phyloP scores from a whole-genome alignment of 1,140 invertebrate genomes.

The Pseudomyrmex flavicornis region DNA sequence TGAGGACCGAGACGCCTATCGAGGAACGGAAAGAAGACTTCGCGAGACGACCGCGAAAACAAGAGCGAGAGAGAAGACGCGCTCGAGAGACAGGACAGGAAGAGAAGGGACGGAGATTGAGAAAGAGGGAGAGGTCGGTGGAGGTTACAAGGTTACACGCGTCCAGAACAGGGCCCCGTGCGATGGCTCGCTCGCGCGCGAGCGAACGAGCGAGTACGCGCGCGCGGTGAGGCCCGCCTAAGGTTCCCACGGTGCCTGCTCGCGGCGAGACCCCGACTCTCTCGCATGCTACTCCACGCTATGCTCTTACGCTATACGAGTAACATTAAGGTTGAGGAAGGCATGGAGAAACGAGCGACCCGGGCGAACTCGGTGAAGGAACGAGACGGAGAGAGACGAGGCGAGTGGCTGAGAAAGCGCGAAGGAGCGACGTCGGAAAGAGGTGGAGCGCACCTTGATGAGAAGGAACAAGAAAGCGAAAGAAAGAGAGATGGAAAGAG shows the following conservation, averaged over 20 bases:
- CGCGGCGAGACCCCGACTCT: constrained; percentile 81
- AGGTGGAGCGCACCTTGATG: constrained; percentile 72
- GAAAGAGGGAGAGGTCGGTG: constrained; percentile 79
- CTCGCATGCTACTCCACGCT: constrained; percentile 80
- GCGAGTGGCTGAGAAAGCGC: constrained; percentile 6
- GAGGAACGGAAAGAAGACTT: constrained; percentile 42
- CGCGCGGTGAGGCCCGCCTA: constrained; percentile 79
- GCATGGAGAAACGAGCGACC: constrained; percentile 61
- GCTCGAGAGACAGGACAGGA: constrained; percentile 40
- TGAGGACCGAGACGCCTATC: constrained; percentile 13
- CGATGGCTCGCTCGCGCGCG: constrained; percentile 40
- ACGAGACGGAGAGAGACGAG: constrained; percentile 36
- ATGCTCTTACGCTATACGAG: constrained; percentile 74
- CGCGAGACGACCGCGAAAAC: constrained; percentile 4
- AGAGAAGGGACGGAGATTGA: constrained; percentile 61
- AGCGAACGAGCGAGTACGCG: constrained; percentile 55
- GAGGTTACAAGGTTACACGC: constrained; percentile 84
- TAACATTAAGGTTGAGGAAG: constrained; percentile 81
- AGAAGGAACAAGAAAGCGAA: constrained; percentile 61
- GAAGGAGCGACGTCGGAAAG: constrained; percentile 42
- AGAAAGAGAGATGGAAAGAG: constrained; percentile 37
- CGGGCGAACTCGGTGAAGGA: constrained; percentile 65
- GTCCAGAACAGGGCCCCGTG: constrained; percentile 79
- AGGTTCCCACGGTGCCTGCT: constrained; percentile 84
- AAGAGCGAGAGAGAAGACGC: constrained; percentile 36